phyloP scores from a whole-genome alignment of 2,113 vertebrate species.

The Plecotus auritus region DNA sequence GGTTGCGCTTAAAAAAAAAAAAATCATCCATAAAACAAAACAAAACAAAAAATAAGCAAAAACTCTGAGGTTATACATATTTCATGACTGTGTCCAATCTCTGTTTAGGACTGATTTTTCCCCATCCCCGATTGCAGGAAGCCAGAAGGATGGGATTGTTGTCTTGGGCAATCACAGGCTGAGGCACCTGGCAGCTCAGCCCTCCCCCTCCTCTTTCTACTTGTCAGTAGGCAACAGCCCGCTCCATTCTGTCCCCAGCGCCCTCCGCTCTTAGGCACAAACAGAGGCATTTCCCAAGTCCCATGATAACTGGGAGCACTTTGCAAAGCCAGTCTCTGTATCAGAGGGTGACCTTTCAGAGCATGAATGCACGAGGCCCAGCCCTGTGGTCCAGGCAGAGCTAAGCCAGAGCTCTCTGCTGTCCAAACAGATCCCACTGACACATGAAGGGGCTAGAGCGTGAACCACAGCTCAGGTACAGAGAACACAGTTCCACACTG shows the following conservation, averaged over 20 bases:
- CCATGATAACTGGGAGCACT: neutral
- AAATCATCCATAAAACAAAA: accelerated
- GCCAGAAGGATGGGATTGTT: slow-evolving; percentile 69
- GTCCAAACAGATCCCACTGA: neutral
- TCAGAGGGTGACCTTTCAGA: slow-evolving; percentile 2
- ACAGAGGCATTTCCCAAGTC: neutral
- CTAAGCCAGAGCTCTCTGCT: neutral
- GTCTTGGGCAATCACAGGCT: slow-evolving; percentile 72
- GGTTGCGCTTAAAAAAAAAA: neutral
- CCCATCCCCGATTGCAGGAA: slow-evolving; percentile 15
- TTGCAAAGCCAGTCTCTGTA: neutral
- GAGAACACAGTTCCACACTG: neutral
- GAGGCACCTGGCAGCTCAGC: slow-evolving; percentile 75
- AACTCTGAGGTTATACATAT: slow-evolving; percentile 62
- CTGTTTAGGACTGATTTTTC: slow-evolving; percentile 73
- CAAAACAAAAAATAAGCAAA: neutral
- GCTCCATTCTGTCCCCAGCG: neutral
- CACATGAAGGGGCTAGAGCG: neutral
- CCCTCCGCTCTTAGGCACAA: neutral
- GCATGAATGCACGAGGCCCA: accelerated
- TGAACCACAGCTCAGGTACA: no score
- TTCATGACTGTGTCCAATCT: slow-evolving; percentile 69
- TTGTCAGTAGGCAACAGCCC: slow-evolving; percentile 58
- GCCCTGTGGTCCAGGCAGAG: neutral
- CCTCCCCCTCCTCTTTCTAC: slow-evolving; percentile 37